Evolutionary conservation across 1,140 invertebrate genomes (phyloP), one percentile per base, ranked within the genome.

Genomic region (Anadara kagoshimensis): DNA sequence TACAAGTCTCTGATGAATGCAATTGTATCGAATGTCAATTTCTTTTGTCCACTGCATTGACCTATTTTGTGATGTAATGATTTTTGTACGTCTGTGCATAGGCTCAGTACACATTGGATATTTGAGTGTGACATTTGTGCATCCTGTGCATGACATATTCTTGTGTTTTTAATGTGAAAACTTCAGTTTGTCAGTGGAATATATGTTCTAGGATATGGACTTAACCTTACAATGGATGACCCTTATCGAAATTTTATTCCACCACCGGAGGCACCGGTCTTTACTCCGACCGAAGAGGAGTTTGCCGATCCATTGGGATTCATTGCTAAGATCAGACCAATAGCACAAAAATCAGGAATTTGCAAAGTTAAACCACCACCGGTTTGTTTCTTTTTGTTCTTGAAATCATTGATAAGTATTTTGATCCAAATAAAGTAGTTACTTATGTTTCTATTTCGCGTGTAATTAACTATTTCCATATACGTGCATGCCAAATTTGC

Each of bases 281-380:
- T 96, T 88, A 92, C 94, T 85, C 96, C 96, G 5, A 94, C 93
- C 0, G 94, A 94, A 83, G 94, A 95, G 85, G 95, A 97, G 88
- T 97, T 97, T 83, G 92, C 95, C 87, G 96, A 98, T 92, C 96
- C 97, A 0, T 90, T 98, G 12, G 94, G 94, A 78, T 99, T 96
- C 82, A 96, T 98, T 78, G 94, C 95, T 71, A 94, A 95, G 81
- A 97, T 98, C 53, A 92, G 93, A 74, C 92, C 93, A 0, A 90
- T 93, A 72, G 96, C 95, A 0, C 93, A 96, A 75, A 93, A 94
- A 80, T 95, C 93, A 89, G 97, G 97, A 7, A 93, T 98, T 63
- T 97, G 96, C 83, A 93, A 94, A 86, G 95, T 98, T 62, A 93
- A 97, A 69, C 95, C 97, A 47, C 97, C 97, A 11, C 84, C 92